These are phyloP conservation scores for Caradrina clavipalpis DNA, from an alignment of 2,888 invertebrate genomes.

Conservation along the genomic window DNA sequence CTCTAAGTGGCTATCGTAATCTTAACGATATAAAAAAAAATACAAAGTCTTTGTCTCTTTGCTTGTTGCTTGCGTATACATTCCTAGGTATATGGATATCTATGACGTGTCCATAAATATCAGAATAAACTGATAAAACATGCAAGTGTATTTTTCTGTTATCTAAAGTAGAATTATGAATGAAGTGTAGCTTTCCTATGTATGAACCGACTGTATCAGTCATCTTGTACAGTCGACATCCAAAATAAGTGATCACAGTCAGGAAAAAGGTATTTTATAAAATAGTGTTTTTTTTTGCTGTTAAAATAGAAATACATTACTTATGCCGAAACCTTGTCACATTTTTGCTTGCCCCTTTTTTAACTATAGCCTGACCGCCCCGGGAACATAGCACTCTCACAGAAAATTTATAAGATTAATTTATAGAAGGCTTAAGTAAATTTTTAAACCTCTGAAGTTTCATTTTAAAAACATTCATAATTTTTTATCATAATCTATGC, in stretches of 20 bases:
- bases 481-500: too few species aligned
- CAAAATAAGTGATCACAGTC: neutral
- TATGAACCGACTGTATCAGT: neutral
- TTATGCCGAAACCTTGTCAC: too few species aligned
- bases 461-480: too few species aligned
- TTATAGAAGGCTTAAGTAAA: too few species aligned
- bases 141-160: constrained; percentile 3
- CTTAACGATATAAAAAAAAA: neutral
- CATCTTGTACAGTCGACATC: neutral
- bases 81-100: neutral
- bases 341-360: too few species aligned
- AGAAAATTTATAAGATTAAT: too few species aligned
- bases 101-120: neutral
- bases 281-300: too few species aligned
- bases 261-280: too few species aligned
- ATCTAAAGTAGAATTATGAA: constrained; percentile 29
- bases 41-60: neutral
- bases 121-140: constrained; percentile 1
- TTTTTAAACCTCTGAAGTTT: too few species aligned
- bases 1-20: neutral
- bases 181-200: constrained; percentile 23
- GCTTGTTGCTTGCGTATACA: neutral
- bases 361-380: too few species aligned
- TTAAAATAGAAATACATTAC: too few species aligned
- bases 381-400: too few species aligned